Evolutionary conservation across 53 echinoderm and acorn worm species (phyloP), one percentile per base, ranked within the genome.

Genomic region (Paracentrotus lividus): DNA sequence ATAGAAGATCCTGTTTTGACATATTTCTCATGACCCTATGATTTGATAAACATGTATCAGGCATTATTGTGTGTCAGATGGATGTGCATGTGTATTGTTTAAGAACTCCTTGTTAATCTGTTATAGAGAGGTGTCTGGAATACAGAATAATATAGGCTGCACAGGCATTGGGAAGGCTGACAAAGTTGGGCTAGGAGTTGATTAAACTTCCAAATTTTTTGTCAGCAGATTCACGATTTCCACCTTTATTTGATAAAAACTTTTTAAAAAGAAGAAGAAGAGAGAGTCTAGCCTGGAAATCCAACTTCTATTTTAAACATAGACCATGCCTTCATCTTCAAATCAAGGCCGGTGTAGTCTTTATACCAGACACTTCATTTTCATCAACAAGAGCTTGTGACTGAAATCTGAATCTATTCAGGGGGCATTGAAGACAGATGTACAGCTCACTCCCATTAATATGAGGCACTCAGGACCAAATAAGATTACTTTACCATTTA

Each of bases 21-120:
- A 52, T 85, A 52, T 54, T 85, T 85, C 85, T 54, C 85, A 85
- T 85, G 85, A 85, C 85, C 85, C 53, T 85, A 7, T 85, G 23
- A 51, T 3, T 8, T 53, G 85, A 49, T 84, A n/a, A 34, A 84
- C 49, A 43, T 47, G 85, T 85, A 42, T 52, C 85, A 20, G 42
- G 14, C 77, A 77, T 13, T 5, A 42, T 5, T 77, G 0, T 42
- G 27, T 77, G 23, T 43, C 42, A 42, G 42, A 23, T 32, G 14
- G 36, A 42, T 42, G 43, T 42, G 20, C 18, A 42, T 4, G 42
- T 77, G 5, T 42, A 42, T 77, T 42, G 59, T 4, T 21, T n/a
- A 1, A 59, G 15, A 58, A 58, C 21, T n/a, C 21, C 77, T 23
- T 42, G 77, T 5, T 21, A 1, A 42, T 21, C 77, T 20, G 12